Evolutionary conservation across 2,797 vertebrate species (phyloP).

Genomic region (Sebastes ruberrimus): DNA sequence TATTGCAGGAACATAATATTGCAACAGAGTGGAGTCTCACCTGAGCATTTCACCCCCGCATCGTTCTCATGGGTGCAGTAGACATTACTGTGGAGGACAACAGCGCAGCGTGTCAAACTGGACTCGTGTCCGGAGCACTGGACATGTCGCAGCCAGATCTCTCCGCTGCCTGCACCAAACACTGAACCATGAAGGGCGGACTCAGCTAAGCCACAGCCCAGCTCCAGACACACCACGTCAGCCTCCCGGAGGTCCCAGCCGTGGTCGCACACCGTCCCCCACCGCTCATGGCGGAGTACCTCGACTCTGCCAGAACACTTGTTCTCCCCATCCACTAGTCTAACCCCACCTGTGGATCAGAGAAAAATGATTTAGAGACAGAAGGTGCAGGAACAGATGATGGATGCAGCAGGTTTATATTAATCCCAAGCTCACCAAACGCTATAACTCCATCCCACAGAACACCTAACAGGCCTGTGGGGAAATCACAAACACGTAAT

Average conservation of each 20-base stretch:
- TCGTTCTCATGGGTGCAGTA: conserved; percentile 76
- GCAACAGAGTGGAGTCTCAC: conserved; percentile 47
- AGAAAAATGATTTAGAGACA: neutral
- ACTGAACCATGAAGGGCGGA: conserved; percentile 36
- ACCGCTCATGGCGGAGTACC: conserved; percentile 74
- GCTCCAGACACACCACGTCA: conserved; percentile 80
- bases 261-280: conserved; percentile 80
- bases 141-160: conserved; percentile 74
- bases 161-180: conserved; percentile 62
- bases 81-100: conserved; percentile 51
- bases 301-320: conserved; percentile 82
- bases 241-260: conserved; percentile 80
- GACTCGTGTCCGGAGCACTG: conserved; percentile 79
- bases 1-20: neutral
- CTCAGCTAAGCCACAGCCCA: conserved; percentile 80
- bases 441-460: conserved; percentile 67
- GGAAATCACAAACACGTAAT: neutral
- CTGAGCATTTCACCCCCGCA: conserved; percentile 81
- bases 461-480: conserved; percentile 58
- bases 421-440: conserved; percentile 63
- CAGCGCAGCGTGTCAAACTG: conserved; percentile 73
- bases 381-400: neutral
- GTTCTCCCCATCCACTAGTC: conserved; percentile 72
- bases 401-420: neutral
- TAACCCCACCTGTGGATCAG: conserved; percentile 64